These are phyloP conservation scores for Hoplias malabaricus DNA, from an alignment of 2,113 vertebrate species.

Conservation along the genomic window DNA sequence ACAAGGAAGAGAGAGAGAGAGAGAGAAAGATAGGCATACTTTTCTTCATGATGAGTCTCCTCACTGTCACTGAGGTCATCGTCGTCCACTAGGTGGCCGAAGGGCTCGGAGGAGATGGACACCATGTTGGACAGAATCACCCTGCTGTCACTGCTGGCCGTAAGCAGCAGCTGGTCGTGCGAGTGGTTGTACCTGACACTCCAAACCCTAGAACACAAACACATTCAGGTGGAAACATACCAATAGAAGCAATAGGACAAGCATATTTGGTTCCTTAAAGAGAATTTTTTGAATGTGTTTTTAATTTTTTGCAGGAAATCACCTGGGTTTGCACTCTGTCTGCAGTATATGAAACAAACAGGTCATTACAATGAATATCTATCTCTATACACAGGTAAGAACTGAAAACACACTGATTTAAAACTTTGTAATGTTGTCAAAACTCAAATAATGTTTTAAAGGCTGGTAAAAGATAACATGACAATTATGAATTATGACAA, in stretches of 20 bases:
- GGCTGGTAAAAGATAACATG: no score
- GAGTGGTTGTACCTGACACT: slow-evolving; percentile 97
- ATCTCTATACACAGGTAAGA: no score
- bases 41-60: slow-evolving; percentile 87
- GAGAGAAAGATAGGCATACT: slow-evolving; percentile 70
- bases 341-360: no score
- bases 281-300: no score
- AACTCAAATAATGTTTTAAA: no score
- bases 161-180: slow-evolving; percentile 95
- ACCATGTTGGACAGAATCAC: slow-evolving; percentile 99
- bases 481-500: no score
- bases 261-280: no score
- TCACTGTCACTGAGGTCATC: slow-evolving; percentile 93
- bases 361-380: no score
- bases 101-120: slow-evolving; percentile 98
- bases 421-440: no score
- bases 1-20: background rate
- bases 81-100: slow-evolving; percentile 94
- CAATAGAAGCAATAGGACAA: background rate
- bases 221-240: background rate
- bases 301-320: no score
- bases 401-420: no score
- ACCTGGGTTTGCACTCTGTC: no score
- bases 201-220: slow-evolving; percentile 84
- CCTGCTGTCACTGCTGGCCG: slow-evolving; percentile 96